Evolutionary conservation across 1,140 invertebrate species (phyloP).

Genomic region (Acyrthosiphon pisum): DNA sequence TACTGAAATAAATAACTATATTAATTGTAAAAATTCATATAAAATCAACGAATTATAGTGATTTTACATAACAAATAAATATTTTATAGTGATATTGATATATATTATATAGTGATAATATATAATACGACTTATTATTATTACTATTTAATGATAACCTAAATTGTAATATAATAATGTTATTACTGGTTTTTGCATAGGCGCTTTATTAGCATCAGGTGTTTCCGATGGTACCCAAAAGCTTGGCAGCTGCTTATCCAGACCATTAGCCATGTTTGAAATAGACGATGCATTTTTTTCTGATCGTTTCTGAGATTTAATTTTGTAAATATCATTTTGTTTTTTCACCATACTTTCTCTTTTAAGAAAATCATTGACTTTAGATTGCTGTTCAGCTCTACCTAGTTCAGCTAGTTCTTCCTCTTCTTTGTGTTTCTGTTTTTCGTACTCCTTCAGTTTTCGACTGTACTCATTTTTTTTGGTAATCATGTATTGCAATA

Average conservation of each 20-base stretch:
- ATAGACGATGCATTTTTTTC: slow-evolving; percentile 66
- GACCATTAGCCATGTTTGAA: slow-evolving; percentile 77
- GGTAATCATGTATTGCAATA: slow-evolving; percentile 92
- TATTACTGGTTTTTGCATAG: slow-evolving; percentile 80
- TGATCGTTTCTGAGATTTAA: slow-evolving; percentile 38
- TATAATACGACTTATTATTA: too few relatives aligned
- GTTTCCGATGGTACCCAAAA: slow-evolving; percentile 97
- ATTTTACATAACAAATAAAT: neutral
- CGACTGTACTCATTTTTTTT: slow-evolving; percentile 93
- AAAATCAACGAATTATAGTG: neutral
- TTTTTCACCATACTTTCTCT: slow-evolving; percentile 73
- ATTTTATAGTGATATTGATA: neutral
- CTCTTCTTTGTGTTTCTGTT: slow-evolving; percentile 79
- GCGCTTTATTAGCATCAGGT: slow-evolving; percentile 78
- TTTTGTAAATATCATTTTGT: slow-evolving; percentile 54
- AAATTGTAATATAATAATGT: slow-evolving; percentile 15
- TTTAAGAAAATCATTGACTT: slow-evolving; percentile 79
- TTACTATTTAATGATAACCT: neutral
- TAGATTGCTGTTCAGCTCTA: slow-evolving; percentile 74
- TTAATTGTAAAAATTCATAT: neutral
- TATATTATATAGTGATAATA: neutral
- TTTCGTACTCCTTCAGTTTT: slow-evolving; percentile 93
- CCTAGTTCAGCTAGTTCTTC: slow-evolving; percentile 71
- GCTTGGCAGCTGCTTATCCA: slow-evolving; percentile 83
- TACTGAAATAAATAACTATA: neutral